These are phyloP conservation scores for Sialis fuliginosa DNA, from an alignment of 2,888 invertebrate species.

Conservation along the genomic window DNA sequence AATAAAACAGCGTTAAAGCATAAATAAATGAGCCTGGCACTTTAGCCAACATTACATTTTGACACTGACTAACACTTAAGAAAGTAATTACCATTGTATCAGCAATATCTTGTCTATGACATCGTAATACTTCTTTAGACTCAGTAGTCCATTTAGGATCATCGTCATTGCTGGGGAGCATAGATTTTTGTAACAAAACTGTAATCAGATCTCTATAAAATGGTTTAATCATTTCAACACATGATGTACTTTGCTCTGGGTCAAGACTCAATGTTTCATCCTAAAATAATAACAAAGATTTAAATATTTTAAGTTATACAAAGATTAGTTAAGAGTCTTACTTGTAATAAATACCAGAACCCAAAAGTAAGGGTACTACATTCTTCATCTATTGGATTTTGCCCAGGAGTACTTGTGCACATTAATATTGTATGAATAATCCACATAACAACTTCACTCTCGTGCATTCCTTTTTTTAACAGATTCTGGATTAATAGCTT, in stretches of 20 bases:
- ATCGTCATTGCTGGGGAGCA: slow-evolving; percentile 41
- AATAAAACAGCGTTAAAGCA: too few species aligned
- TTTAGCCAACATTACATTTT: too few species aligned
- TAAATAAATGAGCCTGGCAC: too few species aligned
- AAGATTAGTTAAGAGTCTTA: slow-evolving; percentile 18
- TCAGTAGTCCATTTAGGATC: slow-evolving; percentile 47
- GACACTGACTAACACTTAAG: too few species aligned
- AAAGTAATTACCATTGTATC: slow-evolving; percentile 76
- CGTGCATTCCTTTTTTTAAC: slow-evolving; percentile 26
- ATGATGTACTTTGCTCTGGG: slow-evolving; percentile 25
- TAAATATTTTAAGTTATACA: background rate
- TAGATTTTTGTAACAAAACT: slow-evolving; percentile 61
- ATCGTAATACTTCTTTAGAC: slow-evolving; percentile 71
- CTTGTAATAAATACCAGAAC: slow-evolving; percentile 86
- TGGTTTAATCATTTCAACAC: slow-evolving; percentile 45
- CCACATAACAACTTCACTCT: slow-evolving; percentile 35
- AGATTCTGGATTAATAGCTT: slow-evolving; percentile 32
- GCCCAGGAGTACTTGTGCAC: slow-evolving; percentile 65
- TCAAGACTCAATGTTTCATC: slow-evolving; percentile 41
- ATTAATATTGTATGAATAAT: slow-evolving; percentile 56
- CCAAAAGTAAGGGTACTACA: slow-evolving; percentile 73
- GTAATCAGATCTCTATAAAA: slow-evolving; percentile 63
- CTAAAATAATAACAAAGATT: slow-evolving; percentile 20
- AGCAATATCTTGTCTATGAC: slow-evolving; percentile 72
- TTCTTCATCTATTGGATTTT: slow-evolving; percentile 76